Percentiles rank a stretch among this genome's conserved stretches.
phyloP scores from a whole-genome alignment of 1,140 invertebrate genomes.

The Anoplolepis gracilipes region DNA sequence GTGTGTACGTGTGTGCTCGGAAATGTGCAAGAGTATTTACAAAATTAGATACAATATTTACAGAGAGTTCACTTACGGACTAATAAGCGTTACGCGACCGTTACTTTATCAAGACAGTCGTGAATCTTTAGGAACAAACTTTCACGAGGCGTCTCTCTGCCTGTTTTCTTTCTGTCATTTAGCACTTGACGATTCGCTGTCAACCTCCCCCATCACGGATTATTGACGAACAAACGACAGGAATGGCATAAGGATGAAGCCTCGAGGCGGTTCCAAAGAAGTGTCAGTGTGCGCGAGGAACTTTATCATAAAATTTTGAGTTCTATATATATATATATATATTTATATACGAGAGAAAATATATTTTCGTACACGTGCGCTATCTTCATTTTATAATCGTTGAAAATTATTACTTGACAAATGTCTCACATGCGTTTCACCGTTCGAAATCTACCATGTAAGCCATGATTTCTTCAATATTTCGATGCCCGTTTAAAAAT shows the following conservation, averaged over 20 bases:
- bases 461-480: conserved; percentile 19
- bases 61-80: conserved; percentile 82
- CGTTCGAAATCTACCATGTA: background rate
- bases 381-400: conserved; percentile 37
- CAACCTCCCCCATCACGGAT: conserved; percentile 23
- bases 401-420: conserved; percentile 15
- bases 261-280: conserved; percentile 37
- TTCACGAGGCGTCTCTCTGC: conserved; percentile 76
- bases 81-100: conserved; percentile 85
- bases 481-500: conserved; percentile 27
- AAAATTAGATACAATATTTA: conserved; percentile 85
- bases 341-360: conserved; percentile 22
- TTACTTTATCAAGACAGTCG: conserved; percentile 76
- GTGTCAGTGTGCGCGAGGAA: conserved; percentile 62
- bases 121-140: conserved; percentile 84
- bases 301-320: conserved; percentile 29
- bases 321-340: too few species aligned
- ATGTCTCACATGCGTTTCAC: background rate
- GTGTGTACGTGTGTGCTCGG: conserved; percentile 54
- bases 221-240: conserved; percentile 72
- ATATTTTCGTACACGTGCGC: conserved; percentile 13
- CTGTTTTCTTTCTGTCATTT: conserved; percentile 53
- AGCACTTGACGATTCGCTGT: conserved; percentile 64
- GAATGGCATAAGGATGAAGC: conserved; percentile 57
- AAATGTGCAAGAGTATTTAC: conserved; percentile 80